These are phyloP conservation scores for Neogale vison DNA, from an alignment of 2,113 vertebrate genomes.

Conservation along the genomic window DNA sequence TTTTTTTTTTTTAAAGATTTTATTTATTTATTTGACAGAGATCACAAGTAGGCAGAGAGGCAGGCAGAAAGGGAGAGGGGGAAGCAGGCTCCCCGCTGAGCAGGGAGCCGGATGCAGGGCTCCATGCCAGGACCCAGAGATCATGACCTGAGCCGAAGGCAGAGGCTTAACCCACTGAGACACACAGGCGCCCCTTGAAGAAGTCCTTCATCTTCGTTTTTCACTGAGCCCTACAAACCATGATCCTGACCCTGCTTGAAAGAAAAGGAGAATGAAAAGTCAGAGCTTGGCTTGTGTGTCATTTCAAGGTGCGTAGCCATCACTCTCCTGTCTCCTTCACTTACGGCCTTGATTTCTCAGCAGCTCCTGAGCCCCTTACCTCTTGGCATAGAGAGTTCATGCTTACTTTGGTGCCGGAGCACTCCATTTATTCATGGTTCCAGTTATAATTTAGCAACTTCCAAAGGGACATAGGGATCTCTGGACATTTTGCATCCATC, in stretches of 20 bases:
- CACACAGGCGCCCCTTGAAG: not conserved
- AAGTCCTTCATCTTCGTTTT: not conserved
- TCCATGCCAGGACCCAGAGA: no score
- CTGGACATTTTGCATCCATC: not conserved
- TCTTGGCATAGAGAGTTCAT: not conserved
- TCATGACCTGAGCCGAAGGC: no score
- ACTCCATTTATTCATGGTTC: not conserved
- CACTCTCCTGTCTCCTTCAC: not conserved
- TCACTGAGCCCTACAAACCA: not conserved
- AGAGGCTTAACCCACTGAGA: no score
- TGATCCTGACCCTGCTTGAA: not conserved
- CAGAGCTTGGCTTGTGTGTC: not conserved
- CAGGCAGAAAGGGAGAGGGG: no score
- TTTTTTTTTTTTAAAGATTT: not conserved
- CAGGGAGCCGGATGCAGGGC: no score
- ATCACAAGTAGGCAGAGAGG: no score
- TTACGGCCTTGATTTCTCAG: not conserved
- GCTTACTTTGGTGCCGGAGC: not conserved
- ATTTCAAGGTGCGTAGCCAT: not conserved
- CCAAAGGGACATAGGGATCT: not conserved
- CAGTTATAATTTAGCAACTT: not conserved
- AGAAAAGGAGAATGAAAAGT: not conserved
- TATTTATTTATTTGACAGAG: no score
- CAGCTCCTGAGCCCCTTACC: not conserved
- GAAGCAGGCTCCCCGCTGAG: no score